These are phyloP conservation scores for Psittacus erithacus DNA, from an alignment of 2,113 vertebrate species.

Conservation along the genomic window DNA sequence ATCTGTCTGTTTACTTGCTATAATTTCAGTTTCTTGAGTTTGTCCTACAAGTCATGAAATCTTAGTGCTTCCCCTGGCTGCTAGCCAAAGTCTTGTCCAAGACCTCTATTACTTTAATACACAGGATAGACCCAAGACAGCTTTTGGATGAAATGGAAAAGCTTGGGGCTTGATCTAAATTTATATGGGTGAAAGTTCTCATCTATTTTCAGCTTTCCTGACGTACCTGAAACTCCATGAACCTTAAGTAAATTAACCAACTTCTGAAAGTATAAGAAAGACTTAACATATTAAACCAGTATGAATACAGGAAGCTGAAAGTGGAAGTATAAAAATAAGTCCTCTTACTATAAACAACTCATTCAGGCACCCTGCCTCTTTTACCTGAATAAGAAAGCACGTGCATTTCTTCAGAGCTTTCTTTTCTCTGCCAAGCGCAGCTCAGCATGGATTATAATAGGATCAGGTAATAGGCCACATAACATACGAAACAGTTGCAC, in stretches of 20 bases:
- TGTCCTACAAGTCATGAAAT: neutral
- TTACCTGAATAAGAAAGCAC: neutral
- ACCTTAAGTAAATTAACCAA: constrained; percentile 43
- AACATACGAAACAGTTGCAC: neutral
- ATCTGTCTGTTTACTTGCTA: neutral
- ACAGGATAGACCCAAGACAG: neutral
- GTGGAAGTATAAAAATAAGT: constrained; percentile 51
- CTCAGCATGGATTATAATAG: neutral
- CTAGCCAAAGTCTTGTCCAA: neutral
- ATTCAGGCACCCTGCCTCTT: constrained; percentile 7
- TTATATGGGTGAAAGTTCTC: neutral
- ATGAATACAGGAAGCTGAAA: neutral
- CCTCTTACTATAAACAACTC: constrained; percentile 14
- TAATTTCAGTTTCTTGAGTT: neutral
- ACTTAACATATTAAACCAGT: neutral
- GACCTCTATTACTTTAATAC: neutral
- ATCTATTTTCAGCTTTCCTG: neutral
- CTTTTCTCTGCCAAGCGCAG: constrained; percentile 21
- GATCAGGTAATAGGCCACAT: neutral
- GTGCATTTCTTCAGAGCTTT: neutral
- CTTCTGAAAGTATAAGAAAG: constrained; percentile 3
- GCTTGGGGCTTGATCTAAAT: neutral
- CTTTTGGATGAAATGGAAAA: neutral
- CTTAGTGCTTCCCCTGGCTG: neutral
- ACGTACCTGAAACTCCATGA: neutral